Evolutionary conservation across 2,888 invertebrate genomes (phyloP).

Genomic region (Sycophila texana): DNA sequence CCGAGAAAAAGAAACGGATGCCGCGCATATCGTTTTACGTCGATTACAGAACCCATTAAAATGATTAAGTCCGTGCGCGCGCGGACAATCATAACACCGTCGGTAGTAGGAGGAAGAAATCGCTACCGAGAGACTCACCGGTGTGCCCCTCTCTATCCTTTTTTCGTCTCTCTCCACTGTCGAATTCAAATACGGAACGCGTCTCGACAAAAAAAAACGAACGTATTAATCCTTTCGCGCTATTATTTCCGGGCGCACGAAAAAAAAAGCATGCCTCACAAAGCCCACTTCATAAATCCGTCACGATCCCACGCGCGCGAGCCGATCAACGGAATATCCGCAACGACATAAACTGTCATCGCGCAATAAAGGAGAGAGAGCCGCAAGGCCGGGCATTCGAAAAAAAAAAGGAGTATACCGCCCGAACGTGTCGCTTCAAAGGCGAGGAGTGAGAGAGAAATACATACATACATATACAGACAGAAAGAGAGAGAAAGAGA

Average conservation of each 20-base stretch:
- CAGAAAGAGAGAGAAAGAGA: slow-evolving; percentile 18
- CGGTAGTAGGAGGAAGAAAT: too few relatives aligned
- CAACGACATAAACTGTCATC: slow-evolving; percentile 43
- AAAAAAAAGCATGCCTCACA: too few relatives aligned
- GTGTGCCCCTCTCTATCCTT: too few relatives aligned
- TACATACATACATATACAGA: slow-evolving; percentile 7
- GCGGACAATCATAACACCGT: too few relatives aligned
- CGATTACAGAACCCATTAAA: too few relatives aligned
- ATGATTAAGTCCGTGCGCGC: too few relatives aligned
- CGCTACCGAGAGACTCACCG: too few relatives aligned
- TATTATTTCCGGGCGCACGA: too few relatives aligned
- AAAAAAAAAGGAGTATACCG: background rate
- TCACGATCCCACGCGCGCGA: background rate
- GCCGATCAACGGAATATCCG: slow-evolving; percentile 31
- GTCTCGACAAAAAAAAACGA: background rate
- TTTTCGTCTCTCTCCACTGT: too few relatives aligned
- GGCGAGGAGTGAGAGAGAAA: background rate
- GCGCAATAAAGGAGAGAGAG: slow-evolving; percentile 39
- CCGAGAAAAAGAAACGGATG: too few relatives aligned
- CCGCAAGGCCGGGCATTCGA: background rate
- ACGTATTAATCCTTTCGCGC: too few relatives aligned
- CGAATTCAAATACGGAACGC: background rate
- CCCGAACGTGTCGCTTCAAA: background rate
- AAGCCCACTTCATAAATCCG: slow-evolving; percentile 5
- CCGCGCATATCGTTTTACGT: too few relatives aligned